phyloP scores from a whole-genome alignment of 2,113 vertebrate genomes.

The Zonotrichia leucophrys region DNA sequence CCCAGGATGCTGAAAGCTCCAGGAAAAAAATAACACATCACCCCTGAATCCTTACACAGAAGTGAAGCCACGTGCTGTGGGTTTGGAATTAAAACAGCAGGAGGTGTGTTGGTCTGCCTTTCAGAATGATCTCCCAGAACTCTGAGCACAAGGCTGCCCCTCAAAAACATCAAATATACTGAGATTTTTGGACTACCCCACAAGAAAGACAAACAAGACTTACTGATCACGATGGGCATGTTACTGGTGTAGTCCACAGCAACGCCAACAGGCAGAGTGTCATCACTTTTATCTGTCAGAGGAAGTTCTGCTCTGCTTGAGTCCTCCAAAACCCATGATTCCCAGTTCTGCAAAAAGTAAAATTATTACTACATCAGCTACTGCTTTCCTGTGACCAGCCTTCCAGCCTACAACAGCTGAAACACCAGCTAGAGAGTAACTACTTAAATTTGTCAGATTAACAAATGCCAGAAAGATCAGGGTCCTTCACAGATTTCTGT shows the following conservation, averaged over 20 bases:
- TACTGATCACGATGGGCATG: conserved; percentile 85
- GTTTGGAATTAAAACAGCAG: neutral
- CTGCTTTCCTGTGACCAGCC: neutral
- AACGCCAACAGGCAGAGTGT: conserved; percentile 90
- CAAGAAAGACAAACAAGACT: conserved; percentile 43
- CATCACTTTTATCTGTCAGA: conserved; percentile 87
- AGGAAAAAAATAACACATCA: neutral
- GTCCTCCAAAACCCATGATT: conserved; percentile 92
- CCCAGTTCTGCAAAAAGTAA: conserved; percentile 83
- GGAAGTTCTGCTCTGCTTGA: conserved; percentile 91
- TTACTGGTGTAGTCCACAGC: conserved; percentile 90
- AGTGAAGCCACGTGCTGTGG: neutral
- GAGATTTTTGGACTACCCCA: neutral
- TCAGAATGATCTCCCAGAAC: neutral
- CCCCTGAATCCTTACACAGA: neutral
- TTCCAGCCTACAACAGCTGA: neutral
- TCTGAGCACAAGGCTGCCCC: neutral
- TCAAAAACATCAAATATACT: neutral
- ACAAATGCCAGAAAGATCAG: neutral
- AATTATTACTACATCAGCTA: neutral
- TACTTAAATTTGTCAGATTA: neutral
- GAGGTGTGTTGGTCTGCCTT: fast-evolving
- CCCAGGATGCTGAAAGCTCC: neutral
- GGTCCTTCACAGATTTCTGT: neutral
- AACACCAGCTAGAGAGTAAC: neutral